Evolutionary conservation across 2,113 vertebrate genomes (phyloP).

Genomic region (Ciconia maguari): DNA sequence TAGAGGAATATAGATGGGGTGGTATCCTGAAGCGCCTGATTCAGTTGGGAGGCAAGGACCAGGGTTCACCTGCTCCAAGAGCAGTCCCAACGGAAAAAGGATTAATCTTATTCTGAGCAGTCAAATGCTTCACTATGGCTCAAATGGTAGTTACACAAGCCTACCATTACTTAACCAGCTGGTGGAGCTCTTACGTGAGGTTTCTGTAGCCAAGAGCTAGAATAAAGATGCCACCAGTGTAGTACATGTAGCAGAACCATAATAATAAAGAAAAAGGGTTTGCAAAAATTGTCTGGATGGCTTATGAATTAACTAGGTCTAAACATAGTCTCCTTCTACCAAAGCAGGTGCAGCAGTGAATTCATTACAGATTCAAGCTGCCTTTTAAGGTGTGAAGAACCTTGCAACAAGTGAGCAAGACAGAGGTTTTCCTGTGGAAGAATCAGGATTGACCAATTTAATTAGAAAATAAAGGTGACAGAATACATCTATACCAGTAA

Average conservation of each 20-base stretch:
- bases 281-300: neutral
- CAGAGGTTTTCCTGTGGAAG: neutral
- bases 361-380: neutral
- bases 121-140: neutral
- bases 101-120: neutral
- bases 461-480: neutral
- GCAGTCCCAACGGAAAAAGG: neutral
- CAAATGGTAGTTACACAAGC: neutral
- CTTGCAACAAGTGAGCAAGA: neutral
- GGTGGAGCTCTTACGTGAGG: constrained; percentile 31
- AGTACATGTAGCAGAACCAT: neutral
- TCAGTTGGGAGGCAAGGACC: neutral
- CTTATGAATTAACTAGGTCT: neutral
- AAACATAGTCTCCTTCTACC: neutral
- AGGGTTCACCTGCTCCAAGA: neutral
- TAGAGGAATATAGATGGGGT: neutral
- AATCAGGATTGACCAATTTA: neutral
- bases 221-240: neutral
- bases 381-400: neutral
- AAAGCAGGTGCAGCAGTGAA: neutral
- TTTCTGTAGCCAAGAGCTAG: neutral
- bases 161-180: constrained; percentile 2
- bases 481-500: neutral
- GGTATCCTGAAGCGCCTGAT: neutral
- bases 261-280: neutral